phyloP scores from a whole-genome alignment of 1,140 invertebrate genomes.

The Scylla paramamosain region DNA sequence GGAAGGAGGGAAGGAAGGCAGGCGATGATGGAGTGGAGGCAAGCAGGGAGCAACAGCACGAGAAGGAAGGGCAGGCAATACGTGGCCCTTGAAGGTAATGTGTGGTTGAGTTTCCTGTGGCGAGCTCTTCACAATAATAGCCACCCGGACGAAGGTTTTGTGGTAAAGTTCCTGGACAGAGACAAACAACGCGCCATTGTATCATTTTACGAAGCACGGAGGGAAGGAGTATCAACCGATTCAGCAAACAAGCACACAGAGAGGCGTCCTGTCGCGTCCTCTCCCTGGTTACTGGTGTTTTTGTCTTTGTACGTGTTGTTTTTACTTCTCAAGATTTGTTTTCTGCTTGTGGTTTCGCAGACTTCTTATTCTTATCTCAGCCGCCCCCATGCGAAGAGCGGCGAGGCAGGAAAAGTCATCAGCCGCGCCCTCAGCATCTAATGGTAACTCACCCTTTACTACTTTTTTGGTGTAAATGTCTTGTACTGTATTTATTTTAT shows the following conservation, averaged over 20 bases:
- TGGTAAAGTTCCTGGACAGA: background rate
- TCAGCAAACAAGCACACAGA: too few species aligned
- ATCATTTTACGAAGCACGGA: background rate
- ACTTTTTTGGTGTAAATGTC: background rate
- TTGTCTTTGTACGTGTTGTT: background rate
- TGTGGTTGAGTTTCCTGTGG: conserved; percentile 10
- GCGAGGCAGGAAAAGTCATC: background rate
- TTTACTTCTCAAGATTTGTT: background rate
- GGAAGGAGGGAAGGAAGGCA: background rate
- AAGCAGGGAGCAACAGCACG: background rate
- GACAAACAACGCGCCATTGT: background rate
- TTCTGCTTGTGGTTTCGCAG: background rate
- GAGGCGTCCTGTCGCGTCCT: background rate
- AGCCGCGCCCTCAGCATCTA: background rate
- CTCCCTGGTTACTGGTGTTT: background rate
- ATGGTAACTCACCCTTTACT: background rate
- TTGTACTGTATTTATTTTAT: background rate
- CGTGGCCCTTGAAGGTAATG: conserved; percentile 9
- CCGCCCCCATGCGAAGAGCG: background rate
- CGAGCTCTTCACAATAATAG: background rate
- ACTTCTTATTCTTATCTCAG: background rate
- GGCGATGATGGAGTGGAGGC: background rate
- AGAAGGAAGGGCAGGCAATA: background rate
- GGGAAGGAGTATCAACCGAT: too few species aligned
- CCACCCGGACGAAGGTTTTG: background rate